These are phyloP conservation scores for Eremobia ochroleuca DNA, from an alignment of 2,888 invertebrate species.

Conservation along the genomic window DNA sequence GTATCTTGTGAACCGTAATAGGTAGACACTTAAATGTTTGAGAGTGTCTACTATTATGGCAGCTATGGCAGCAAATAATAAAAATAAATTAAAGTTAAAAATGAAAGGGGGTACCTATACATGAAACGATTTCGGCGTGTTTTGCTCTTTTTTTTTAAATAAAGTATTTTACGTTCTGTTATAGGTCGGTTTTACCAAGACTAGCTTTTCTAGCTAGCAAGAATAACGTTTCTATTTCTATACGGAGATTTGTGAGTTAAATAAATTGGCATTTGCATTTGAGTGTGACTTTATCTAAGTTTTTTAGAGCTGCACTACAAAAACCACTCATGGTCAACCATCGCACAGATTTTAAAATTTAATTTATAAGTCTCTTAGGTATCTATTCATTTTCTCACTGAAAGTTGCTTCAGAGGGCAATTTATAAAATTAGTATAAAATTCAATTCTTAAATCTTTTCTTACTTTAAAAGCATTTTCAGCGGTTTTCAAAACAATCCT, in stretches of 20 bases:
- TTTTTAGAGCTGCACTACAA: neutral
- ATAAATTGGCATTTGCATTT: no score
- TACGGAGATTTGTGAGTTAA: neutral
- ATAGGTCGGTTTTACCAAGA: neutral
- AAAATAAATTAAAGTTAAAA: neutral
- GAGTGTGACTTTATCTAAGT: neutral
- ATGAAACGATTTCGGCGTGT: neutral
- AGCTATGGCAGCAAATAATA: no score
- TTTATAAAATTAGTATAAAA: constrained; percentile 1
- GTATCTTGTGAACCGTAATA: neutral
- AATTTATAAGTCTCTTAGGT: neutral
- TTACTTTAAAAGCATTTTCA: constrained; percentile 10
- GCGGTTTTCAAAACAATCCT: constrained; percentile 18
- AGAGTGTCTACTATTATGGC: no score
- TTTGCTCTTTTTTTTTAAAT: neutral
- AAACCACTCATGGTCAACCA: neutral
- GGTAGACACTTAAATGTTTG: neutral
- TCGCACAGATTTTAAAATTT: neutral
- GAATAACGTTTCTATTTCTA: neutral
- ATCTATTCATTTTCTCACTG: neutral
- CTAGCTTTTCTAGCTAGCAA: neutral
- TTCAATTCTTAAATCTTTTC: neutral
- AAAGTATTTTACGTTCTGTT: neutral
- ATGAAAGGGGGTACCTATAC: no score
- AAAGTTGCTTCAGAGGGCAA: neutral